Evolutionary conservation across 2,797 vertebrate genomes (phyloP).

Genomic region (Sciurus vulgaris): DNA sequence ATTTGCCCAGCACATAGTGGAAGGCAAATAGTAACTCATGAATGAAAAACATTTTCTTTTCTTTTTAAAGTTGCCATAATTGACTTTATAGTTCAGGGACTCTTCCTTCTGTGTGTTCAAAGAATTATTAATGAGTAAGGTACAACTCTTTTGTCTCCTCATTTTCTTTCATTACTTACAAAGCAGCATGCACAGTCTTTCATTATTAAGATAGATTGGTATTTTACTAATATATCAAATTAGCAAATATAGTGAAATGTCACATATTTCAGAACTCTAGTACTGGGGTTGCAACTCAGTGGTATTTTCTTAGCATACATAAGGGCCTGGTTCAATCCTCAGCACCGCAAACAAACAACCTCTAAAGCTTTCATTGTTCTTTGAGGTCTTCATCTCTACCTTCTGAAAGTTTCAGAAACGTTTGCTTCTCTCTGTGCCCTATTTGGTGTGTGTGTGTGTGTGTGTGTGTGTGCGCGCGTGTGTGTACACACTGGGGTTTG

Average conservation of each 20-base stretch:
- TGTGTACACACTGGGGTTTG: too few relatives aligned
- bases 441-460: not conserved
- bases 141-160: not conserved
- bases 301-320: not conserved
- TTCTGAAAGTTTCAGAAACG: slow-evolving; percentile 1
- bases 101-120: not conserved
- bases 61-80: not conserved
- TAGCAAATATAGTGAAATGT: not conserved
- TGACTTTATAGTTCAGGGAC: not conserved
- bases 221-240: slow-evolving; percentile 11
- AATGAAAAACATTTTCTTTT: not conserved
- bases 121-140: not conserved
- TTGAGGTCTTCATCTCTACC: not conserved
- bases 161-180: not conserved
- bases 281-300: not conserved
- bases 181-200: not conserved
- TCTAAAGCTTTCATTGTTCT: not conserved
- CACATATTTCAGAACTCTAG: not conserved
- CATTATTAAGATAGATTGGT: not conserved
- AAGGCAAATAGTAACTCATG: not conserved
- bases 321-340: not conserved
- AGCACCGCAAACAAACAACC: not conserved
- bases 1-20: not conserved
- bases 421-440: not conserved
- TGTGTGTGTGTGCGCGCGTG: too few relatives aligned